Evolutionary conservation across 2,113 vertebrate species (phyloP), one percentile per base, ranked within the genome.

Genomic region (Callaeas wilsoni): DNA sequence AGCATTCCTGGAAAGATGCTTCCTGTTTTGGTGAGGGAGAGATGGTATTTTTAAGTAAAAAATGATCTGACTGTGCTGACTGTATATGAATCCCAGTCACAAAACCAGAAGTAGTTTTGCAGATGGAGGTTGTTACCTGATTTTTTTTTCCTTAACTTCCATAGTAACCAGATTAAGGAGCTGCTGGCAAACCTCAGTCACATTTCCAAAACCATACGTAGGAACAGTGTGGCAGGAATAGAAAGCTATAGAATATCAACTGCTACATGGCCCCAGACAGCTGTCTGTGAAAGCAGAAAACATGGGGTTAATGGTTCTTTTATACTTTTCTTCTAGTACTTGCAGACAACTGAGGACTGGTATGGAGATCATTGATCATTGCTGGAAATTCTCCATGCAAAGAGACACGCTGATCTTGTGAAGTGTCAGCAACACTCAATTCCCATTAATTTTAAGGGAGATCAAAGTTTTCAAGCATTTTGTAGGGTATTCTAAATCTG

Each of bases 161-260:
- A 41, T 47, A 88, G 82, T 60, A 94, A 78, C 76, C 91, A 94
- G 94, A 96, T 86, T 75, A 95, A 97, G 91, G 88, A 96, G 73
- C 70, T 70, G 78, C 83, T 89, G 92, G 89, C 64, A 88, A 93
- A 91, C 55, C 50, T 90, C 71, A 93, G 87, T 27, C 76, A 65
- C 67, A 12, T 75, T 88, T 92, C 79, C 85, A 94, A 94, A 93
- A 80, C 55, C 79, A 32, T 75, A 60, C 1, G 0, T 21, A 88
- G 52, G 56, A 92, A 55, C 32, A 32, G 29, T 8, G 25, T 65
- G 64, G 82, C 75, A 93, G 78, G 83, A 94, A 94, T 63, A 86
- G 71, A 96, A 94, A 93, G 64, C 77, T 89, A 75, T 68, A 87
- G 75, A 71, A 62, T 77, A 90, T 75, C 82, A 90, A 70, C 37